Evolutionary conservation across 2,113 vertebrate species (phyloP).

Genomic region (Gymnorhina tibicen): DNA sequence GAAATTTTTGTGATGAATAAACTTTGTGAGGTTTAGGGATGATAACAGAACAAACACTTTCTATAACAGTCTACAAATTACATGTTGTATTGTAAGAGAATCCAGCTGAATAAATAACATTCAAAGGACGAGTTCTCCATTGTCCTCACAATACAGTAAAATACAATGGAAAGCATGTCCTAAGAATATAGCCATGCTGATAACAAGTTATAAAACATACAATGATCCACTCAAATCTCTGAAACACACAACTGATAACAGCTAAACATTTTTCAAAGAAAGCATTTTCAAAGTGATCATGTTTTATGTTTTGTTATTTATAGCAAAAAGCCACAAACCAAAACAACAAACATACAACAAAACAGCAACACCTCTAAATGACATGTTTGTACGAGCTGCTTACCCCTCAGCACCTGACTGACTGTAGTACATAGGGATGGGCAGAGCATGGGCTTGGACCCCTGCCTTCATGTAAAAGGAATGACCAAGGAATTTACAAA

Average conservation of each 20-base stretch:
- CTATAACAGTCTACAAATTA: background rate
- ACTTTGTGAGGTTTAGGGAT: background rate
- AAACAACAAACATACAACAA: background rate
- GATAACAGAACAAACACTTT: background rate
- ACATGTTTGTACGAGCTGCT: background rate
- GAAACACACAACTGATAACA: slow-evolving; percentile 61
- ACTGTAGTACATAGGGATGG: background rate
- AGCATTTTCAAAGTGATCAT: slow-evolving; percentile 23
- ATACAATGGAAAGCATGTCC: slow-evolving; percentile 59
- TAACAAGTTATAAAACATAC: slow-evolving; percentile 58
- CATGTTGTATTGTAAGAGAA: background rate
- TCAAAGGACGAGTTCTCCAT: slow-evolving; percentile 18
- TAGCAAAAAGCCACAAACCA: background rate
- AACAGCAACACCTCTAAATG: background rate
- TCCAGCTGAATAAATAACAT: slow-evolving; percentile 48
- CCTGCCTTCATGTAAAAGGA: background rate
- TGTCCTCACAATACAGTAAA: background rate
- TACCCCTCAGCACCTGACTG: background rate
- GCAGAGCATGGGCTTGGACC: background rate
- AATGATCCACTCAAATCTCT: slow-evolving; percentile 47
- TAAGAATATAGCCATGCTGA: slow-evolving; percentile 40
- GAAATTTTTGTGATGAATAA: background rate
- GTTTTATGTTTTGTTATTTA: slow-evolving; percentile 21
- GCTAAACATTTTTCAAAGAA: slow-evolving; percentile 63
- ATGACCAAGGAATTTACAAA: background rate